A percentile compares a stretch with the other conserved stretches of the same genome.
These are phyloP conservation scores for Choristoneura rosaceana DNA, from an alignment of 2,888 invertebrate species.

Conservation along the genomic window DNA sequence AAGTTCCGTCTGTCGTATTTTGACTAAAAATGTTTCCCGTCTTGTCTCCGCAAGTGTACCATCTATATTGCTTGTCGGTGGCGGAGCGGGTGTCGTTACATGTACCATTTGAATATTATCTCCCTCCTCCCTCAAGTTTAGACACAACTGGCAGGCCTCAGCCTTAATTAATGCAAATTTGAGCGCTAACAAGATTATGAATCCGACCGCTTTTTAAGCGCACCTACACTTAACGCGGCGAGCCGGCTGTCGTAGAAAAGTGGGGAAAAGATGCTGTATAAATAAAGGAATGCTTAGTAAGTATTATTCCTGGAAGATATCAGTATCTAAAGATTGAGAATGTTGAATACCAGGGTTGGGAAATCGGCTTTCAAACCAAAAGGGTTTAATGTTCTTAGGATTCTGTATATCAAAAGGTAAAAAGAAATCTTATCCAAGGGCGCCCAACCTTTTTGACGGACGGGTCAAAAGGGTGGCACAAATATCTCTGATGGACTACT, in stretches of 20 bases:
- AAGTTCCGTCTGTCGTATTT: too few species aligned
- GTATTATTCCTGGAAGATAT: not conserved
- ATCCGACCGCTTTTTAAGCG: conserved; percentile 79
- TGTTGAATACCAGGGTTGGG: too few species aligned
- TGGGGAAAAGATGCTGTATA: not conserved
- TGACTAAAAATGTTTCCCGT: not conserved
- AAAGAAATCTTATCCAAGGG: too few species aligned
- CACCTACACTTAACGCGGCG: conserved; percentile 58
- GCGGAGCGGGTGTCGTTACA: conserved; percentile 80
- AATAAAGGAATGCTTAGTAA: not conserved
- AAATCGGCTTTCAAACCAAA: not conserved
- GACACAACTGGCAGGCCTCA: conserved; percentile 75
- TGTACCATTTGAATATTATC: conserved; percentile 86
- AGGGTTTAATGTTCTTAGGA: too few species aligned
- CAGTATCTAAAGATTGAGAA: too few species aligned
- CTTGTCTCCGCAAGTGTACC: conserved; percentile 57
- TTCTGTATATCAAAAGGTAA: too few species aligned
- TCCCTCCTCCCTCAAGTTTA: conserved; percentile 65
- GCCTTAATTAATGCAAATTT: conserved; percentile 86
- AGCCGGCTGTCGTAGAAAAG: conserved; percentile 21
- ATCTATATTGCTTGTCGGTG: conserved; percentile 83
- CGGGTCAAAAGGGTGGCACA: too few species aligned
- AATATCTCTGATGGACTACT: too few species aligned
- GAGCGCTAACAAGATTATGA: conserved; percentile 86
- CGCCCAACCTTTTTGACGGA: too few species aligned